Conservation (phyloP, 1,140 invertebrate species). For the Drosophila suzukii region DNA sequence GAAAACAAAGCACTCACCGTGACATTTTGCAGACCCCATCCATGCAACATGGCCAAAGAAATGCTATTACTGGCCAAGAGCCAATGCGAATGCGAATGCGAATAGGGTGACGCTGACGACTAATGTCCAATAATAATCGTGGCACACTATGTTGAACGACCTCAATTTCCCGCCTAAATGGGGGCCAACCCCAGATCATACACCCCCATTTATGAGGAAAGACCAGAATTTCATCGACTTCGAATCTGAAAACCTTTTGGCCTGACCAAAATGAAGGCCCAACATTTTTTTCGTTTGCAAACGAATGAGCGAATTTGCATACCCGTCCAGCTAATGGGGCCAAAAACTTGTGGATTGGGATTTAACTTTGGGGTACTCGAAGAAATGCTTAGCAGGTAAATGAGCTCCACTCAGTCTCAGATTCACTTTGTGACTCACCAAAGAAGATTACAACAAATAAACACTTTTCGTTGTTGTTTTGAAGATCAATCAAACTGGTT, state of each 20-base stretch:
- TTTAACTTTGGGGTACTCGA: conserved; percentile 9
- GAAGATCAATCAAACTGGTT: conserved; percentile 68
- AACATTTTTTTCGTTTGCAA: conserved; percentile 9
- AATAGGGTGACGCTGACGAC: conserved; percentile 53
- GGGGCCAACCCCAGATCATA: conserved; percentile 24
- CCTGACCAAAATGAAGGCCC: conserved; percentile 12
- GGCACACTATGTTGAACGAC: conserved; percentile 70
- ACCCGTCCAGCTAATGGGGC: conserved; percentile 16
- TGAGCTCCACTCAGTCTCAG: conserved; percentile 42
- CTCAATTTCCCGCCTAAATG: conserved; percentile 58
- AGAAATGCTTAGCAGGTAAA: conserved; percentile 41
- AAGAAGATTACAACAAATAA: conserved; percentile 44
- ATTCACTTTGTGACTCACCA: conserved; percentile 34
- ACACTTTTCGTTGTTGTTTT: conserved; percentile 21
- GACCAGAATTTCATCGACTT: conserved; percentile 4
- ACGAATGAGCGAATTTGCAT: conserved; percentile 44
- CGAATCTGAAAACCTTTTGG: conserved; percentile 19
- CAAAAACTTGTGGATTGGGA: not conserved
- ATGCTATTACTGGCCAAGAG: conserved; percentile 74
- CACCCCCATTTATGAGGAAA: not conserved
- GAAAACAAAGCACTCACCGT: conserved; percentile 64
- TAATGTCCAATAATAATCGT: conserved; percentile 72
- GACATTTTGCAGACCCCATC: conserved; percentile 58
- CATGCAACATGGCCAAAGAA: conserved; percentile 60
- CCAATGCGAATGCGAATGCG: conserved; percentile 41